Conservation (phyloP, 1,140 invertebrate genomes). For the Sogatella furcifera region DNA sequence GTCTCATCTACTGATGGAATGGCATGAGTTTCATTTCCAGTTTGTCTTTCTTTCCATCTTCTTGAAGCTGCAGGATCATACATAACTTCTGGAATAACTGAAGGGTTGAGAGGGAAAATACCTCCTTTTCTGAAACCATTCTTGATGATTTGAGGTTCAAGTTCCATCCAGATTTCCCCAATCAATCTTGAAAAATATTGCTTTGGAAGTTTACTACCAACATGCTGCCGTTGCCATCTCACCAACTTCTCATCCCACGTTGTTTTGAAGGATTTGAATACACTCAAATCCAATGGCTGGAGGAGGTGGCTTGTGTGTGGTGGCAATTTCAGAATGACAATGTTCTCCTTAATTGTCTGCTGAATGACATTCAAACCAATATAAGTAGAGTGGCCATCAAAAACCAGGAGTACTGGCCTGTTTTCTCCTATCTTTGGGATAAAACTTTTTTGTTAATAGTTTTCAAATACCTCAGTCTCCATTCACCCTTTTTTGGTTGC, state of each 20-base stretch:
- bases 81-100: conserved; percentile 3
- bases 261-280: conserved; percentile 19
- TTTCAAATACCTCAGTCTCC: conserved; percentile 27
- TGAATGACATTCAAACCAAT: conserved; percentile 25
- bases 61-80: conserved; percentile 7
- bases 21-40: conserved; percentile 12
- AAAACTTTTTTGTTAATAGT: conserved; percentile 25
- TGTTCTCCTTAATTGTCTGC: conserved; percentile 23
- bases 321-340: no score
- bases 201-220: conserved; percentile 24
- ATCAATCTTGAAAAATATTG: conserved; percentile 16
- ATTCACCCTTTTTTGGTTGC: conserved; percentile 29
- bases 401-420: conserved; percentile 27
- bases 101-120: conserved; percentile 17
- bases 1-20: conserved; percentile 3
- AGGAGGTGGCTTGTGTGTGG: no score
- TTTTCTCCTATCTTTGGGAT: conserved; percentile 19
- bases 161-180: conserved; percentile 16
- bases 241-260: conserved; percentile 19
- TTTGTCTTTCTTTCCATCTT: conserved; percentile 17
- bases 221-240: conserved; percentile 20
- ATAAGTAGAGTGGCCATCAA: conserved; percentile 30
- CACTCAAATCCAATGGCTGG: conserved; percentile 28
- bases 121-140: conserved; percentile 26
- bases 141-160: conserved; percentile 18